Percentiles rank a stretch among this genome's conserved stretches.
phyloP scores from a whole-genome alignment of 2,888 invertebrate species.

The Drosophila algonquin region DNA sequence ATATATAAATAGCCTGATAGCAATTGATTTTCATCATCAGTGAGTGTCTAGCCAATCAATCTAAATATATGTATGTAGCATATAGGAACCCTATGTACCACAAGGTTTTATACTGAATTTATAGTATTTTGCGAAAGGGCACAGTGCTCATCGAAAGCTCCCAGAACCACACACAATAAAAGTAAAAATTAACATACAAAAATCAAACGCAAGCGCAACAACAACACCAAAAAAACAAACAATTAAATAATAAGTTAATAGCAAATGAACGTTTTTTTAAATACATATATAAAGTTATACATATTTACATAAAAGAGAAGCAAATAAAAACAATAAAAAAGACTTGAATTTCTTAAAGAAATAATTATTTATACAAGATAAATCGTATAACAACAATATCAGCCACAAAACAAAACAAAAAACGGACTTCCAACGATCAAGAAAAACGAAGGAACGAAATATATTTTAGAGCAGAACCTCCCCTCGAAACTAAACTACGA shows the following conservation, averaged over 20 bases:
- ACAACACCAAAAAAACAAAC: slow-evolving; percentile 40
- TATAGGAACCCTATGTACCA: slow-evolving; percentile 47
- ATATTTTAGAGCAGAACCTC: slow-evolving; percentile 49
- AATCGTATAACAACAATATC: slow-evolving; percentile 8
- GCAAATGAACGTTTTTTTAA: slow-evolving; percentile 50
- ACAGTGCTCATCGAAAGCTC: slow-evolving; percentile 38
- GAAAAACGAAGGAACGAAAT: slow-evolving; percentile 79
- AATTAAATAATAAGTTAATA: slow-evolving; percentile 24
- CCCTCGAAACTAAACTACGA: slow-evolving; percentile 35
- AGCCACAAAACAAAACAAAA: slow-evolving; percentile 33
- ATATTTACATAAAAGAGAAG: slow-evolving; percentile 57
- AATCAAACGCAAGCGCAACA: slow-evolving; percentile 21
- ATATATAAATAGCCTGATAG: slow-evolving; percentile 15
- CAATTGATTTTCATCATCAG: slow-evolving; percentile 28
- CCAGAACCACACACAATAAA: slow-evolving; percentile 39
- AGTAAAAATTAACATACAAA: slow-evolving; percentile 9
- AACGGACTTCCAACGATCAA: slow-evolving; percentile 83
- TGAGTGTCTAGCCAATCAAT: slow-evolving; percentile 49
- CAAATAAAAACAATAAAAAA: slow-evolving; percentile 29
- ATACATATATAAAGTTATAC: slow-evolving; percentile 43
- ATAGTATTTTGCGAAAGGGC: slow-evolving; percentile 43
- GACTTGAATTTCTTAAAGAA: slow-evolving; percentile 75
- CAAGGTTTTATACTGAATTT: slow-evolving; percentile 77
- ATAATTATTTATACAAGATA: slow-evolving; percentile 66
- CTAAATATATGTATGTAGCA: slow-evolving; percentile 5